Percentiles rank a stretch among this genome's conserved stretches.
phyloP scores from a whole-genome alignment of 2,113 vertebrate genomes.

The Cyrtonyx montezumae region DNA sequence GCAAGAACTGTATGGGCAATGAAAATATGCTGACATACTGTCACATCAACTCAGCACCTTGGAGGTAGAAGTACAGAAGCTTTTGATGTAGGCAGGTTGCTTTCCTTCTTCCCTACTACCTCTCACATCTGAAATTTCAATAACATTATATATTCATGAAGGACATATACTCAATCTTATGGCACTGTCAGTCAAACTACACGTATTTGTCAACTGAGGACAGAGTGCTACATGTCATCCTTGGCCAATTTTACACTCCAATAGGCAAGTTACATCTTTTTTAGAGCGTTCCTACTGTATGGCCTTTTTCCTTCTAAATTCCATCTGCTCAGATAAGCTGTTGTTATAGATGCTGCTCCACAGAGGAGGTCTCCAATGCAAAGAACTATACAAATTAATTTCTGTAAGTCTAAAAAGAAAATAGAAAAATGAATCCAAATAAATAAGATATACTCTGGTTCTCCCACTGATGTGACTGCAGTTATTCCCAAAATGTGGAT shows the following conservation, averaged over 20 bases:
- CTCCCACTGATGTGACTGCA: background rate
- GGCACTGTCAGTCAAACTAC: background rate
- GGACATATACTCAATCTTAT: background rate
- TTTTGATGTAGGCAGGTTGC: background rate
- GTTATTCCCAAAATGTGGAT: background rate
- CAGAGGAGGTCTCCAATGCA: background rate
- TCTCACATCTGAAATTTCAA: background rate
- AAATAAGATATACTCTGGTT: background rate
- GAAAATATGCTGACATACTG: background rate
- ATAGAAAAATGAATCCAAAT: background rate
- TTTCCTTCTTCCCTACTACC: background rate
- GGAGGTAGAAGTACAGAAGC: background rate
- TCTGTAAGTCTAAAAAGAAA: background rate
- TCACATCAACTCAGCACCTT: background rate
- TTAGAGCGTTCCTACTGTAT: background rate
- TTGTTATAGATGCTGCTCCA: background rate
- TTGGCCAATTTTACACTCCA: constrained; percentile 6
- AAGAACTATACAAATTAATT: background rate
- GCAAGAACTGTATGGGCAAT: background rate
- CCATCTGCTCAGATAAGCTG: constrained; percentile 39
- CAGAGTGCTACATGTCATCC: background rate
- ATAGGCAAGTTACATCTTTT: constrained; percentile 7
- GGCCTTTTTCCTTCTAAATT: constrained; percentile 29
- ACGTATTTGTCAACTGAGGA: background rate
- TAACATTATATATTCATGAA: background rate